Evolutionary conservation across 2,113 vertebrate species (phyloP).

Genomic region (Tachuris rubrigastra): DNA sequence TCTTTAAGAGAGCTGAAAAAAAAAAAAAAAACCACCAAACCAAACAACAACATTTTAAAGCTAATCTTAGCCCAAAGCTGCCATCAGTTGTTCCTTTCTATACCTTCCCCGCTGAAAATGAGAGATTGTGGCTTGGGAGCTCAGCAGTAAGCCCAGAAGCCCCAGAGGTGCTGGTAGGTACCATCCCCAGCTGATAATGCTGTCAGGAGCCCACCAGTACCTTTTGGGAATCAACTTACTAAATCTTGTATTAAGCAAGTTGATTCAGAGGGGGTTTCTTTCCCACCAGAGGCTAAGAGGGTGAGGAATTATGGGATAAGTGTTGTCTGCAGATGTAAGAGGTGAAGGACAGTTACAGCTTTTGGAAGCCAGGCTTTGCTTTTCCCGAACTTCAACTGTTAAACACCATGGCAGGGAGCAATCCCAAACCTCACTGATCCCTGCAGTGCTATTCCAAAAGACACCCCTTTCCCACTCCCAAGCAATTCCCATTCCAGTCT

Average conservation of each 20-base stretch:
- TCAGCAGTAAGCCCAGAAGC: not conserved
- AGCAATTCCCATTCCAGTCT: not conserved
- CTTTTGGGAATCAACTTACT: not conserved
- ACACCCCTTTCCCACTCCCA: not conserved
- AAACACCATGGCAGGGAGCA: not conserved
- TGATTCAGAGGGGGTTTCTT: not conserved
- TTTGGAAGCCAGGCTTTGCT: not conserved
- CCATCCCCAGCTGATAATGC: not conserved
- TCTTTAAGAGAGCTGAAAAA: not conserved
- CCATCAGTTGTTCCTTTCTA: not conserved
- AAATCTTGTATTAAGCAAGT: not conserved
- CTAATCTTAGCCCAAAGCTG: not conserved
- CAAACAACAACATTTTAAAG: not conserved
- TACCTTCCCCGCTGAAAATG: not conserved
- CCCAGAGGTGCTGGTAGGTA: not conserved
- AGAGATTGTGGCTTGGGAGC: not conserved
- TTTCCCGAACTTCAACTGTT: not conserved
- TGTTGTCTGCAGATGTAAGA: not conserved
- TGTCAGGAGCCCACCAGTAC: not conserved
- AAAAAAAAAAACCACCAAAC: no score
- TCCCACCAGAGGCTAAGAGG: not conserved
- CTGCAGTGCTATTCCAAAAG: not conserved
- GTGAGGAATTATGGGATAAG: not conserved
- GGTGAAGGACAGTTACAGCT: not conserved
- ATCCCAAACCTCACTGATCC: not conserved